Conservation (phyloP, 1,140 invertebrate genomes). For the Aradophagus sp. region DNA sequence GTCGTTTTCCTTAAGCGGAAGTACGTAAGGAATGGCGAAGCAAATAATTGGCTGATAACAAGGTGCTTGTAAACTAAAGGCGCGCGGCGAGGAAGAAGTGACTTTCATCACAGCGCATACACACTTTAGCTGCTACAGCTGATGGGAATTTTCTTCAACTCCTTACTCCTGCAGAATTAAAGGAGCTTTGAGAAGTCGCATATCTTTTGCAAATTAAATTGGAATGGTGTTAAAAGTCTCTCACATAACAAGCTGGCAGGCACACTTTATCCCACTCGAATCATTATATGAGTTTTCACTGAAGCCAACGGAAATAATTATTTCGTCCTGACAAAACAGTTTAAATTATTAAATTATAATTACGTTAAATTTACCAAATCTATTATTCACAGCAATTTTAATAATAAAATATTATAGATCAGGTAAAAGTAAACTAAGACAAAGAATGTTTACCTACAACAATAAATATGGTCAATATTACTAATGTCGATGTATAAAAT, state of each 20-base stretch:
- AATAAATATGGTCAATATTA: too few relatives aligned
- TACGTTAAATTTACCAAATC: too few relatives aligned
- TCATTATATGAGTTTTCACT: slow-evolving; percentile 9
- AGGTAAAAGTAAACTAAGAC: too few relatives aligned
- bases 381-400: too few relatives aligned
- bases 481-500: too few relatives aligned
- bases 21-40: slow-evolving; percentile 28
- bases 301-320: too few relatives aligned
- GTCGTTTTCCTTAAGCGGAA: slow-evolving; percentile 26
- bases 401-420: too few relatives aligned
- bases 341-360: too few relatives aligned
- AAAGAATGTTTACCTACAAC: too few relatives aligned
- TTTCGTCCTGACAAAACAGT: too few relatives aligned
- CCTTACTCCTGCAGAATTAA: slow-evolving; percentile 49
- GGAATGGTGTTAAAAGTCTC: slow-evolving; percentile 18
- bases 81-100: slow-evolving; percentile 3
- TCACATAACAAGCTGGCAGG: slow-evolving; percentile 15
- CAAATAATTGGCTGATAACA: slow-evolving; percentile 55
- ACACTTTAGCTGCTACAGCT: slow-evolving; percentile 39
- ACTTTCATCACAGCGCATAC: slow-evolving; percentile 43
- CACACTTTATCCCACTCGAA: slow-evolving; percentile 12
- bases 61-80: slow-evolving; percentile 43
- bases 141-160: slow-evolving; percentile 61
- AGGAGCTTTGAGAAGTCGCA: slow-evolving; percentile 31
- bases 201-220: slow-evolving; percentile 46